Evolutionary conservation across 2,797 vertebrate genomes (phyloP).

Genomic region (Macropodus opercularis): DNA sequence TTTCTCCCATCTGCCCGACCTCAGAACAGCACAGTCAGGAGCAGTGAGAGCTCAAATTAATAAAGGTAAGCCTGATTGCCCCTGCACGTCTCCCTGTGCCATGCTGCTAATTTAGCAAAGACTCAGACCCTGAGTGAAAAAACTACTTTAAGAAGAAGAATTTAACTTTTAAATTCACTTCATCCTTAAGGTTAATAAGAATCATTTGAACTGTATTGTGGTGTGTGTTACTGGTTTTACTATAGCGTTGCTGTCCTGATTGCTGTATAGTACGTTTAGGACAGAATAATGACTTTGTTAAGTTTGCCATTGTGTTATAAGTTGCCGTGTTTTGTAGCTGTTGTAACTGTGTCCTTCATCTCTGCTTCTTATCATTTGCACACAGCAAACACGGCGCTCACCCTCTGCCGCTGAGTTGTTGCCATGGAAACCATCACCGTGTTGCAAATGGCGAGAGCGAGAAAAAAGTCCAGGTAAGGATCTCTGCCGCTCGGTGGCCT

Average conservation of each 20-base stretch:
- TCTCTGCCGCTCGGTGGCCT: constrained; percentile 74
- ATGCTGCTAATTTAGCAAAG: constrained; percentile 61
- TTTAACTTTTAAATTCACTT: constrained; percentile 24
- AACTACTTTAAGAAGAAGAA: no score
- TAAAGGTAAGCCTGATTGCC: constrained; percentile 57
- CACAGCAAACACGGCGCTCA: constrained; percentile 74
- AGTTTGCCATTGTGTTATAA: not conserved
- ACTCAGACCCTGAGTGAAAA: no score
- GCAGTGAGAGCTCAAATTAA: constrained; percentile 68
- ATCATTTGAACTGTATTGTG: constrained; percentile 20
- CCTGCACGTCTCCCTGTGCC: constrained; percentile 56
- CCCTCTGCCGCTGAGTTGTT: constrained; percentile 88
- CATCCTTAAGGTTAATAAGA: constrained; percentile 29
- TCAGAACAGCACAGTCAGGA: constrained; percentile 58
- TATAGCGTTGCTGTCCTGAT: not conserved
- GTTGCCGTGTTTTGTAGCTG: constrained; percentile 25
- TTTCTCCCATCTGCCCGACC: constrained; percentile 51
- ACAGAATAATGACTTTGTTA: constrained; percentile 10
- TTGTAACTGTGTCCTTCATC: constrained; percentile 46
- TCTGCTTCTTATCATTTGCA: constrained; percentile 53
- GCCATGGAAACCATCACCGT: constrained; percentile 94
- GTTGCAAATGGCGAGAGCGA: constrained; percentile 96
- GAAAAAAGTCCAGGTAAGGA: constrained; percentile 91
- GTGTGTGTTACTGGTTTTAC: constrained; percentile 2
- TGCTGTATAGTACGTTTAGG: not conserved